Evolutionary conservation across 2,113 vertebrate species (phyloP).

Genomic region (Solea solea): DNA sequence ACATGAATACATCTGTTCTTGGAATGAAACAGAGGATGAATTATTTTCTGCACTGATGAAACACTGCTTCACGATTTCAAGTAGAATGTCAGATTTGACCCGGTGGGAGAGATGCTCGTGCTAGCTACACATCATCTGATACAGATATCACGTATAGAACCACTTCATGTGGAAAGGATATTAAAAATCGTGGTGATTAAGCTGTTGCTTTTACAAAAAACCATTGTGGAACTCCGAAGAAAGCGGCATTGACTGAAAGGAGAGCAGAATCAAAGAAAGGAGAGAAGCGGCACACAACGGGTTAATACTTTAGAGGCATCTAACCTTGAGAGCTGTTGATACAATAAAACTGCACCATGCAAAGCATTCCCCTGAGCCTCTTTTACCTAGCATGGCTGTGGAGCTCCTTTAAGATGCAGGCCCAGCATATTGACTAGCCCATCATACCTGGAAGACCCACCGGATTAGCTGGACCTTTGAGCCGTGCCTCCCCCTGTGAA

Average conservation of each 20-base stretch:
- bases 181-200: neutral
- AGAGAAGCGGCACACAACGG: slow-evolving; percentile 31
- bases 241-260: neutral
- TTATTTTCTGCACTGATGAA: slow-evolving; percentile 46
- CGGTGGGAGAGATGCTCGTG: neutral
- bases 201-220: neutral
- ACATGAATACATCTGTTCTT: slow-evolving; percentile 26
- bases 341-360: slow-evolving; percentile 61
- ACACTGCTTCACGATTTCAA: slow-evolving; percentile 27
- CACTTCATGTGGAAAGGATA: neutral
- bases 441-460: slow-evolving; percentile 76
- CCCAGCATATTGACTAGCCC: slow-evolving; percentile 72
- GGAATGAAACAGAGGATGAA: slow-evolving; percentile 39
- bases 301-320: slow-evolving; percentile 55
- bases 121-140: neutral
- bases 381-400: slow-evolving; percentile 59
- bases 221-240: neutral
- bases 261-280: slow-evolving; percentile 3
- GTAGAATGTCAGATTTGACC: slow-evolving; percentile 25
- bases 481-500: slow-evolving; percentile 62
- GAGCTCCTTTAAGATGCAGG: slow-evolving; percentile 69
- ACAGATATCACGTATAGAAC: too few species aligned
- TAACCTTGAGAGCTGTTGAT: slow-evolving; percentile 70
- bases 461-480: slow-evolving; percentile 75
- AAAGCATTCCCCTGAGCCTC: slow-evolving; percentile 71